phyloP scores from a whole-genome alignment of 2,888 invertebrate species.

The Leptothorax acervorum region DNA sequence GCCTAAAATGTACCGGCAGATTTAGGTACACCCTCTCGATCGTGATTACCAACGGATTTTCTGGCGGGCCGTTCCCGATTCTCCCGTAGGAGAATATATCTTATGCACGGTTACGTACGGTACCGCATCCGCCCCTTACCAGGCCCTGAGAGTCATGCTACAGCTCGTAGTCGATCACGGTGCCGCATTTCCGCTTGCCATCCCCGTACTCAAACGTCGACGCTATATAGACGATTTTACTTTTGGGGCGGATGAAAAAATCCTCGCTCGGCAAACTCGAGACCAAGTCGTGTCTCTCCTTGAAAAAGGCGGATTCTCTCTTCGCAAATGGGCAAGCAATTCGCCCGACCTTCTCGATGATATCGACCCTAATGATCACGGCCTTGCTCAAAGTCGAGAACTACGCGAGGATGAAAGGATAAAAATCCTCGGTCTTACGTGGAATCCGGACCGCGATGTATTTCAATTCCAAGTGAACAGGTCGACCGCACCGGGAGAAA shows the following conservation, averaged over 20 bases:
- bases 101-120: neutral
- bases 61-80: neutral
- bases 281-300: neutral
- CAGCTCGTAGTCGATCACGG: neutral
- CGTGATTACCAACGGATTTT: neutral
- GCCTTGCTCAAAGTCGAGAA: neutral
- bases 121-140: neutral
- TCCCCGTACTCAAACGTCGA: neutral
- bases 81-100: neutral
- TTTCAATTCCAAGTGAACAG: neutral
- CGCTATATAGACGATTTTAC: neutral
- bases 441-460: neutral
- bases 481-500: neutral
- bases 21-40: neutral
- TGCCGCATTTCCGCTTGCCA: neutral
- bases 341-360: neutral
- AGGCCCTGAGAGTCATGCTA: neutral
- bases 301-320: neutral
- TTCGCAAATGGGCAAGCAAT: neutral
- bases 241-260: neutral
- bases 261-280: neutral
- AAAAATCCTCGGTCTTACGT: constrained; percentile 5
- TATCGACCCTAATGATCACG: neutral
- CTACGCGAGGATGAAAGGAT: neutral
- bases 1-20: neutral